Percentiles rank a stretch among this genome's conserved stretches.
Conservation (phyloP, 2,888 invertebrate species). For the Gerris lacustris region DNA sequence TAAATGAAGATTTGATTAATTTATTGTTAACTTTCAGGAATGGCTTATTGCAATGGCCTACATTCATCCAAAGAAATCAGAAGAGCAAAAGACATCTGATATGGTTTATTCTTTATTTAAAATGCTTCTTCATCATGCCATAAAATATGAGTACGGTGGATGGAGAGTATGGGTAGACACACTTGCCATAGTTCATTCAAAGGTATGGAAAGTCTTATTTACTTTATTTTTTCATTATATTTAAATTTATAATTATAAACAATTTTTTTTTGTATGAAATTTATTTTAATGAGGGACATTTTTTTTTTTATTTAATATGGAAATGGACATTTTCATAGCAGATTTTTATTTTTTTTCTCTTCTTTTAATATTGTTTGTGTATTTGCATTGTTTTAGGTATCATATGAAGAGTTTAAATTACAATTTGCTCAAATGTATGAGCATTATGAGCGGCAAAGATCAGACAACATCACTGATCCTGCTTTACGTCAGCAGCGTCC, state of each 20-base stretch:
- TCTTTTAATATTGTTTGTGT: not conserved
- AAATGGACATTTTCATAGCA: too few relatives aligned
- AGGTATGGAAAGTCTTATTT: constrained; percentile 47
- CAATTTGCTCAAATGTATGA: constrained; percentile 97
- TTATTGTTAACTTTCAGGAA: constrained; percentile 44
- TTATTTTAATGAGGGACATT: not conserved
- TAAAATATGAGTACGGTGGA: constrained; percentile 97
- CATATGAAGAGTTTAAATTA: constrained; percentile 93
- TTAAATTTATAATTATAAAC: not conserved
- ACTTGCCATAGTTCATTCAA: constrained; percentile 95
- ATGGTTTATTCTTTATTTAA: constrained; percentile 96
- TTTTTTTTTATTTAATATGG: not conserved
- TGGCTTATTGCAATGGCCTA: constrained; percentile 99
- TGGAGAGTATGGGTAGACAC: constrained; percentile 99
- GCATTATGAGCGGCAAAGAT: constrained; percentile 83
- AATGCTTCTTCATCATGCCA: constrained; percentile 95
- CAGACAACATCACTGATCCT: constrained; percentile 90
- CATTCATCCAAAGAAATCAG: constrained; percentile 88
- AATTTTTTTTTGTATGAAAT: constrained; percentile 6
- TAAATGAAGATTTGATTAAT: too few relatives aligned
- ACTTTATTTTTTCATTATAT: constrained; percentile 11
- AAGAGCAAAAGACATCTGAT: constrained; percentile 92
- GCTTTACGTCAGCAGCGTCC: constrained; percentile 83
- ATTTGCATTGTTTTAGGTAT: constrained; percentile 51
- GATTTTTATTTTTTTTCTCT: too few relatives aligned